A percentile compares a stretch with the other conserved stretches of the same genome.
These are phyloP conservation scores for Iselma pallidipennis DNA, from an alignment of 2,888 invertebrate species.

Conservation along the genomic window DNA sequence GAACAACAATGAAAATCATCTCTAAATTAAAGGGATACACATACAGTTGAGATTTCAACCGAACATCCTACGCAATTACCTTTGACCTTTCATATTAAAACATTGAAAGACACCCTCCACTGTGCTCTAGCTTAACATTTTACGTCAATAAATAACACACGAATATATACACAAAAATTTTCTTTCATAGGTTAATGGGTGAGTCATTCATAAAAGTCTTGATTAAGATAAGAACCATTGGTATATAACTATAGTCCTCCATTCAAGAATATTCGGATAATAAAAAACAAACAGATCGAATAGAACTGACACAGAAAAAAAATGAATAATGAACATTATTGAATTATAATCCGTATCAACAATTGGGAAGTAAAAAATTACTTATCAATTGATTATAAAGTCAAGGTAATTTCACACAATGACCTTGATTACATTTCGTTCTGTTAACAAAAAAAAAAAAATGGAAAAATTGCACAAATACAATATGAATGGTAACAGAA, in stretches of 20 bases:
- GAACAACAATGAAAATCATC: no score
- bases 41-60: no score
- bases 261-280: no score
- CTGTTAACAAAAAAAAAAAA: background rate
- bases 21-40: no score
- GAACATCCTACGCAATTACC: conserved; percentile 25
- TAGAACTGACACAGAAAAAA: background rate
- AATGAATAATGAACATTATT: background rate
- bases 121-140: no score
- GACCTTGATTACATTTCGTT: background rate
- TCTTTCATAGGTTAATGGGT: conserved; percentile 5
- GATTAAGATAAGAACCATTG: no score
- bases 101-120: conserved; percentile 2
- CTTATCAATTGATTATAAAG: background rate
- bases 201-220: conserved; percentile 11
- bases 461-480: no score
- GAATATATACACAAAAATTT: no score
- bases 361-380: background rate
- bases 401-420: background rate
- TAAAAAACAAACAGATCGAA: no score
- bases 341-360: no score
- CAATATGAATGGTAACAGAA: no score
- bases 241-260: no score
- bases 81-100: conserved; percentile 27
- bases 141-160: conserved; percentile 15